A percentile compares a stretch with the other conserved stretches of the same genome.
phyloP scores from a whole-genome alignment of 2,888 invertebrate species.

The Polia nebulosa region DNA sequence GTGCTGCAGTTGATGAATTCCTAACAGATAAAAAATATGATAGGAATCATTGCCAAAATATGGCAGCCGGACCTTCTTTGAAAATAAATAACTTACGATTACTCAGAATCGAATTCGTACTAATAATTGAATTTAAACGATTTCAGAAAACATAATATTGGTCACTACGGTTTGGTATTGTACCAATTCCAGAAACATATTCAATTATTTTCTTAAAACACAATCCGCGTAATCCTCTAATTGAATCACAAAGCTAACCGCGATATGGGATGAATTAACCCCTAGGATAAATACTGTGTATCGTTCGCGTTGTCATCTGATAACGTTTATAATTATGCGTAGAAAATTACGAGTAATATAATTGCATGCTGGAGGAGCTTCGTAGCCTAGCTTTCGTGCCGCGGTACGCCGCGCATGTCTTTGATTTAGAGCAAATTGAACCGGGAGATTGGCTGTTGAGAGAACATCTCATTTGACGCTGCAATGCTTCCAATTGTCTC shows the following conservation, averaged over 20 bases:
- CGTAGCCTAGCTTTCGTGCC: conserved; percentile 25
- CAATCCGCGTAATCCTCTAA: conserved; percentile 64
- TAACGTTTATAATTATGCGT: conserved; percentile 77
- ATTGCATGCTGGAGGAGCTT: conserved; percentile 71
- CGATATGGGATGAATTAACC: conserved; percentile 70
- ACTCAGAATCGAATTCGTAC: background rate
- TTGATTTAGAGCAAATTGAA: conserved; percentile 90
- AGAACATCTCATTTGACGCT: conserved; percentile 88
- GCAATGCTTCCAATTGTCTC: conserved; percentile 87
- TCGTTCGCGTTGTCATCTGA: conserved; percentile 72
- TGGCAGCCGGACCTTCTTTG: conserved; percentile 1
- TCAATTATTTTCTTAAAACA: conserved; percentile 45
- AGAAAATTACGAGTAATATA: conserved; percentile 73
- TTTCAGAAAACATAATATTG: conserved; percentile 5
- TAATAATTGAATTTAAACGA: conserved; percentile 1
- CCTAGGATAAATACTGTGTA: conserved; percentile 68
- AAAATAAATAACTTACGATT: conserved; percentile 8
- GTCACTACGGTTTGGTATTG: no score
- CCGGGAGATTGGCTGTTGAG: conserved; percentile 84
- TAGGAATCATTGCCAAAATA: conserved; percentile 35
- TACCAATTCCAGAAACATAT: conserved; percentile 26
- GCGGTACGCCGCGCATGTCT: conserved; percentile 70
- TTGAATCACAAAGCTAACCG: conserved; percentile 69
- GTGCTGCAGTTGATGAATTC: conserved; percentile 15
- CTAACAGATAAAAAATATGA: conserved; percentile 18